Base-by-base conservation (phyloP, 2,113 vertebrate genomes). In the Neodon shergylaensis region DNA sequence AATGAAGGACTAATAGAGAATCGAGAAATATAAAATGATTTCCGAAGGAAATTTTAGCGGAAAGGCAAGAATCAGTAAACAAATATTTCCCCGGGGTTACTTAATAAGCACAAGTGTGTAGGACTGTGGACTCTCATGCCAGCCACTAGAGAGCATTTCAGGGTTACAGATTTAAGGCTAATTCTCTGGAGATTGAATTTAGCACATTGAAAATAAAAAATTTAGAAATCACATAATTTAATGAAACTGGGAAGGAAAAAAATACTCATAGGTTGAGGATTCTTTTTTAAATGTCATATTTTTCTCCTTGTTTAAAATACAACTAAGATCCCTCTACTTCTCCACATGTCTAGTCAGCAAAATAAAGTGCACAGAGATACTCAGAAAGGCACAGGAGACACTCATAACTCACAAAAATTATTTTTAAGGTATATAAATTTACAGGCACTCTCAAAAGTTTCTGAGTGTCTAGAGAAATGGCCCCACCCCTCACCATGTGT, bases 131-230 rank as follows among this genome's bases (percentile, higher is more conserved):
- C 95, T 90, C 92, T 54, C 61, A 70, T 19, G 72, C 52, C 65
- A 96, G 66, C 72, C 96, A 94, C 95, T 92, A 96, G 95, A 96
- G 93, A 96, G 79, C 93, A 97, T 97, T 87, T 96, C 61, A 97
- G 77, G 33, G 77, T 94, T 93, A 94, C 31, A 86, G 39, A 96
- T 93, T 97, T 92, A 89, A 95, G 36, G 61, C 58, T 73, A 63
- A 96, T 81, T 95, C 58, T 97, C 79, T 77, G 33, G 94, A 92
- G 76, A 44, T 79, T 94, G 74, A 52, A 81, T 94, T 76, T 87
- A 95, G 54, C 73, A 49, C 68, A 74, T 24, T 44, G 4, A 94
- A 93, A 85, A 47, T 21, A 85, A 89, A 89, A 93, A 95, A 49
- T 47, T 65, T 1, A 81, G 42, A 87, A 90, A 33, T 3, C 26